phyloP scores from a whole-genome alignment of 2,797 vertebrate genomes.

The Pogonophryne albipinna region DNA sequence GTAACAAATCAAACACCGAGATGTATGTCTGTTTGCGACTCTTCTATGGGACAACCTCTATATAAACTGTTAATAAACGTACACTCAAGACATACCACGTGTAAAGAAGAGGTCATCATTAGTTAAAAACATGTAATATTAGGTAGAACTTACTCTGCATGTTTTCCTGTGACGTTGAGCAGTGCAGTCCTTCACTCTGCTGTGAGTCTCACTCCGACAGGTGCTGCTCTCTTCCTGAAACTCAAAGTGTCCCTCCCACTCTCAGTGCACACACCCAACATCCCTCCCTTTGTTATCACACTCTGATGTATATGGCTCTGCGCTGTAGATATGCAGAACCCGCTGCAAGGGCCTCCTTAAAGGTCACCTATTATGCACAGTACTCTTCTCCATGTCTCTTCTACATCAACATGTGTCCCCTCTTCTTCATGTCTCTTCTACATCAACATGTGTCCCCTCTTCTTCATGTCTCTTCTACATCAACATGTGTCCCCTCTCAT shows the following conservation, averaged over 20 bases:
- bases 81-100: too few relatives aligned
- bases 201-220: conserved; percentile 30
- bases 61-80: background rate
- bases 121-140: background rate
- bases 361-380: too few relatives aligned
- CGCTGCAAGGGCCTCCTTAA: too few relatives aligned
- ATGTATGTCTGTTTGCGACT: background rate
- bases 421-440: too few relatives aligned
- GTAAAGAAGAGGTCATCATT: background rate
- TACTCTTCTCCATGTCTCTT: too few relatives aligned
- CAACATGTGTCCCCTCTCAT: too few relatives aligned
- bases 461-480: too few relatives aligned
- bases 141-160: conserved; percentile 75
- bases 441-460: too few relatives aligned
- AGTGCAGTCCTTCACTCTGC: conserved; percentile 11
- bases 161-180: conserved; percentile 33
- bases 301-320: background rate
- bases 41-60: background rate
- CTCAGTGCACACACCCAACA: conserved; percentile 49
- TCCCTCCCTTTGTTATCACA: conserved; percentile 7
- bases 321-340: background rate
- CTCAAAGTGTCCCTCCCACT: conserved; percentile 49
- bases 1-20: too few relatives aligned
- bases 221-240: conserved; percentile 67
- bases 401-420: too few relatives aligned